Conservation (phyloP, 2,797 vertebrate species). For the Chrosomus eos region DNA sequence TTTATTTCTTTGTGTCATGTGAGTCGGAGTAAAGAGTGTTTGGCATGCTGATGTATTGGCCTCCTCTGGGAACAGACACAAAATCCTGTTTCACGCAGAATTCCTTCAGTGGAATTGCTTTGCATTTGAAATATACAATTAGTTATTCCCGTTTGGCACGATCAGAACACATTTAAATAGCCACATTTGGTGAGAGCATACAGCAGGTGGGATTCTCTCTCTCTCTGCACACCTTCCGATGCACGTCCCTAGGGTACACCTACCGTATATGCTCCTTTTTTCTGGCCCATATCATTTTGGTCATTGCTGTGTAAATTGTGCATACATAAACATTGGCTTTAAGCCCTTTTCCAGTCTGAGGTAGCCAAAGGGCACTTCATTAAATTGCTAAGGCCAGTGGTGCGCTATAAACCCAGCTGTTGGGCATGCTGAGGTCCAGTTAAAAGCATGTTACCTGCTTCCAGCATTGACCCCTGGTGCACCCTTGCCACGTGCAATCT, state of each 20-base stretch:
- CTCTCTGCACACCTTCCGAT: conserved; percentile 41
- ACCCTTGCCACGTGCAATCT: conserved; percentile 68
- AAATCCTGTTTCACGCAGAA: conserved; percentile 74
- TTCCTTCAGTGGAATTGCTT: conserved; percentile 75
- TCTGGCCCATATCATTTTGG: conserved; percentile 39
- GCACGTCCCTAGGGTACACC: conserved; percentile 1
- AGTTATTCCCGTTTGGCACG: conserved; percentile 76
- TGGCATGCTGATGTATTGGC: conserved; percentile 68
- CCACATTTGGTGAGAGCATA: conserved; percentile 47
- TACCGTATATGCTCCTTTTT: conserved; percentile 10
- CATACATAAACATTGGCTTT: conserved; percentile 57
- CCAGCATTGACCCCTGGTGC: conserved; percentile 64
- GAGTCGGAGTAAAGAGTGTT: conserved; percentile 62
- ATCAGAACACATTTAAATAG: conserved; percentile 68
- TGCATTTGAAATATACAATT: conserved; percentile 82
- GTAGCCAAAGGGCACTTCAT: conserved; percentile 62
- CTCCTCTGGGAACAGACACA: conserved; percentile 70
- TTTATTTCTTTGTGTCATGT: conserved; percentile 58
- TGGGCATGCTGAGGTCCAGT: conserved; percentile 55
- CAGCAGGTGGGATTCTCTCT: conserved; percentile 60
- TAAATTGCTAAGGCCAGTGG: conserved; percentile 65
- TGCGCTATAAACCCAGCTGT: conserved; percentile 68
- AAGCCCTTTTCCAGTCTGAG: conserved; percentile 58
- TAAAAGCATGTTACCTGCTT: conserved; percentile 68
- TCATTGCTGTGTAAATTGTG: conserved; percentile 53